Base-by-base conservation (phyloP, 2,113 vertebrate genomes). In the Sinosuthora webbiana region DNA sequence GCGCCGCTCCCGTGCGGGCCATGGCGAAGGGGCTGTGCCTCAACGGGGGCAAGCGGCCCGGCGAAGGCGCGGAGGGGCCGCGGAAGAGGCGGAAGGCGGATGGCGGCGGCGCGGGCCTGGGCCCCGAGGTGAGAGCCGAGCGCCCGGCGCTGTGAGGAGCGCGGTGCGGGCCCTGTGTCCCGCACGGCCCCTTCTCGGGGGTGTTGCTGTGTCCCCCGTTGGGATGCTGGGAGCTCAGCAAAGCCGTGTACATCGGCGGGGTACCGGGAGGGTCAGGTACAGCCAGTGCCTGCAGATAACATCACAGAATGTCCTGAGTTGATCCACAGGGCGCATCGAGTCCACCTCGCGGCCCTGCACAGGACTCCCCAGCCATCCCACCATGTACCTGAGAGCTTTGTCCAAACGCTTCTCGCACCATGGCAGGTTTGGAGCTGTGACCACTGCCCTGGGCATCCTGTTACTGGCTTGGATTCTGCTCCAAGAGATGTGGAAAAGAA, bases 401-500 rank as follows among this genome's bases (percentile, higher is more conserved):
- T 47, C 45, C n/a, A 2, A 47, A 25, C 11, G 11, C 62, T 41
- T n/a, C 53, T 15, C 35, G 7, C 31, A 3, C 19, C 45, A 3
- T 15, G 24, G 5, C 39, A 2, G 7, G 13, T n/a, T 24, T 53
- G 16, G 21, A 41, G 62, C 39, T 10, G 1, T 30, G 23, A 23
- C 33, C 45, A 0, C 45, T 53, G 39, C 53, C 45, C 9, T 39
- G 62, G 20, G 6, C 28, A 75, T 9, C 23, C 69, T 45, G 23
- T 4, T 15, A 21, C 4, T 4, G 30, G 49, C 25, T 22, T 19
- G 2, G 17, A 21, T 25, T 84, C 33, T 35, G 28, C 73, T 33
- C 11, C 13, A 5, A 2, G 42, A 37, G 15, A 4, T 1, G 2
- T 0, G 42, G 59, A 10, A 39, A 5, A 9, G 0, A 30, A 2